A percentile compares a stretch with the other conserved stretches of the same genome.
phyloP scores from a whole-genome alignment of 2,113 vertebrate species.

The Sander lucioperca region DNA sequence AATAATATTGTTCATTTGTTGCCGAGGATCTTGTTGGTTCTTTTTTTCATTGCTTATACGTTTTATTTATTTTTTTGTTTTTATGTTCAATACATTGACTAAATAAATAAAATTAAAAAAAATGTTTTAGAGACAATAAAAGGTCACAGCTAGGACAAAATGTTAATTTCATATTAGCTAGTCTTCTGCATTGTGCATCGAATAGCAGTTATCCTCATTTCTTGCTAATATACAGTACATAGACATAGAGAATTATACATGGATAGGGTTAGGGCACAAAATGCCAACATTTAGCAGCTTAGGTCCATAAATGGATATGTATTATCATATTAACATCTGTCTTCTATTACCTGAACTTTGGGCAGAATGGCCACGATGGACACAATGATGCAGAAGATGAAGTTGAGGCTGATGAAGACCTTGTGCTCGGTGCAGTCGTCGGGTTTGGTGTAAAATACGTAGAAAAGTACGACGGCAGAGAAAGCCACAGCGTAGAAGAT shows the following conservation, averaged over 20 bases:
- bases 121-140: too few relatives aligned
- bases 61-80: too few relatives aligned
- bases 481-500: conserved; percentile 83
- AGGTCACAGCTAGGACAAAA: too few relatives aligned
- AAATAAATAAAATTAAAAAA: too few relatives aligned
- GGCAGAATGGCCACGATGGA: conserved; percentile 90
- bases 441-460: conserved; percentile 88
- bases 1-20: too few relatives aligned
- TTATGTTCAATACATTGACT: too few relatives aligned
- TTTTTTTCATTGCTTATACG: too few relatives aligned
- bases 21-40: too few relatives aligned
- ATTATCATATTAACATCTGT: not conserved
- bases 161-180: not conserved
- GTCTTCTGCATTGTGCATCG: not conserved
- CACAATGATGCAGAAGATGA: conserved; percentile 88
- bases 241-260: not conserved
- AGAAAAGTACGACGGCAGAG: conserved; percentile 83
- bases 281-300: not conserved
- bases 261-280: not conserved
- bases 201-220: not conserved
- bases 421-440: conserved; percentile 89
- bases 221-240: not conserved
- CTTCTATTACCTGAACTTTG: conserved; percentile 89
- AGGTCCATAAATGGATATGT: not conserved
- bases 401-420: conserved; percentile 92